These are phyloP conservation scores for Halcyon senegalensis DNA, from an alignment of 2,113 vertebrate species.

Conservation along the genomic window DNA sequence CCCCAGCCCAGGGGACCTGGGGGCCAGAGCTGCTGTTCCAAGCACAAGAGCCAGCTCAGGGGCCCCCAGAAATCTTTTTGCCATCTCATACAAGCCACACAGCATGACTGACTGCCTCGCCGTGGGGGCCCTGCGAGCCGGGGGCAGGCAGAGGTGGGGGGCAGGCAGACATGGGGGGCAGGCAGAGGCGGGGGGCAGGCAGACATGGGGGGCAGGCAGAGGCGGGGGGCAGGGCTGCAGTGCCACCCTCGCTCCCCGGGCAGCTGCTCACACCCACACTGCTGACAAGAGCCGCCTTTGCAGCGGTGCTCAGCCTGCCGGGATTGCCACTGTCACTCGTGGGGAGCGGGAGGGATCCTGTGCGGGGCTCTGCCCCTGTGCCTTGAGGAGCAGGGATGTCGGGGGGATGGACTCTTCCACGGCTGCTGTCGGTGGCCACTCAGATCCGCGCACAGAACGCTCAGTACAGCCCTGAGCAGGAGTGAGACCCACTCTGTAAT, in stretches of 20 bases:
- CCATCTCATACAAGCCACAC: not conserved
- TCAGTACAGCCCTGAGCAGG: accelerated
- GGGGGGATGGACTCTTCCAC: not conserved
- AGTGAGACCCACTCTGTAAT: accelerated
- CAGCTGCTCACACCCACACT: not conserved
- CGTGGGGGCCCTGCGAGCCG: not conserved
- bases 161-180: not conserved
- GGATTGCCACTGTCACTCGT: not conserved
- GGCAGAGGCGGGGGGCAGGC: no score
- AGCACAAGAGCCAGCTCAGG: not conserved
- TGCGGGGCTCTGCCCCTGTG: accelerated
- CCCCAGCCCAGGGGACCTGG: accelerated
- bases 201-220: not conserved
- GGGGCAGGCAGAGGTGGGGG: not conserved
- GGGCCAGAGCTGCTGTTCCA: not conserved
- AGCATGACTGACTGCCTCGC: accelerated
- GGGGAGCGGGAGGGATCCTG: not conserved
- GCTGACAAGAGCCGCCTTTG: not conserved
- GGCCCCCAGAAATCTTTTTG: not conserved
- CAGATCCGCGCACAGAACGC: accelerated
- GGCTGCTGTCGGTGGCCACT: accelerated
- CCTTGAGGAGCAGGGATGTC: not conserved
- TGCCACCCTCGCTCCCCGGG: not conserved
- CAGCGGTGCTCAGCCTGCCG: accelerated
- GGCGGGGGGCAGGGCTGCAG: not conserved